Evolutionary conservation across 2,113 vertebrate species (phyloP).

Genomic region (Mandrillus leucophaeus): DNA sequence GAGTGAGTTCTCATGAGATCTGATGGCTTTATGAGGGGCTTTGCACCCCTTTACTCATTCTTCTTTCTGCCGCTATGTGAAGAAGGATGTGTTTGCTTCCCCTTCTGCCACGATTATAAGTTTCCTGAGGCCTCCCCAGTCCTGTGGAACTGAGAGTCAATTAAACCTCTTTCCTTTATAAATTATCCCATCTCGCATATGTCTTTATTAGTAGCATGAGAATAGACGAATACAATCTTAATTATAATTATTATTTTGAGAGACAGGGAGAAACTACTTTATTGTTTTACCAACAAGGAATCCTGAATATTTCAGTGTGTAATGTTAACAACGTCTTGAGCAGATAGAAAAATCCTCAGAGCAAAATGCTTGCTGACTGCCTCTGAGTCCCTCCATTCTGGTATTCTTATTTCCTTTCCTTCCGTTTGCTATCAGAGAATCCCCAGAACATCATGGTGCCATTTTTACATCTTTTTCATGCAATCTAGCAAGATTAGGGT

Average conservation of each 20-base stretch:
- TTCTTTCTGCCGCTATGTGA: too few species aligned
- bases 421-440: constrained; percentile 27
- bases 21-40: too few species aligned
- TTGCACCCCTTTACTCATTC: too few species aligned
- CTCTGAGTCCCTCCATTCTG: neutral
- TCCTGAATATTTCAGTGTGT: neutral
- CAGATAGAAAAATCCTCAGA: neutral
- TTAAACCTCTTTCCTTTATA: too few species aligned
- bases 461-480: neutral
- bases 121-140: too few species aligned
- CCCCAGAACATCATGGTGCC: neutral
- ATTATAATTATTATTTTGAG: neutral
- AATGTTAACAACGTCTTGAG: neutral
- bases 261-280: neutral
- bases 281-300: neutral
- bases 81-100: too few species aligned
- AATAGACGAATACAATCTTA: neutral
- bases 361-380: neutral
- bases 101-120: too few species aligned
- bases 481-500: neutral
- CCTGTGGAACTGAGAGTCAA: too few species aligned
- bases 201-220: too few species aligned
- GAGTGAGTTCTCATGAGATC: too few species aligned
- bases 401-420: neutral
- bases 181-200: too few species aligned